These are phyloP conservation scores for Drosophila quadrilineata DNA, from an alignment of 1,140 invertebrate genomes.

Conservation along the genomic window DNA sequence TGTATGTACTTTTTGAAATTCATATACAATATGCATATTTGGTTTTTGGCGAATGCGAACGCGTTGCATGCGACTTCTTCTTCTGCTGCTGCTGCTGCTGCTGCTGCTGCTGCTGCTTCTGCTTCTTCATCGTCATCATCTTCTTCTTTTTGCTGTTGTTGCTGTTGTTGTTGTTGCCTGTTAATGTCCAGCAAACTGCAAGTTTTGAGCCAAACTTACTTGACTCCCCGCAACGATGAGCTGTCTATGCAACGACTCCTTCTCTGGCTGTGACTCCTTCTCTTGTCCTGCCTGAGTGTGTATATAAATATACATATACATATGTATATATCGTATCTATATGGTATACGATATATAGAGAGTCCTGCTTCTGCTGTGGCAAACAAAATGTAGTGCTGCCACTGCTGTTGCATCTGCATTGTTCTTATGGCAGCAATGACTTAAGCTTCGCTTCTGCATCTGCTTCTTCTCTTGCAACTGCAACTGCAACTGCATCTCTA, in stretches of 20 bases:
- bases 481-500: conserved; percentile 9
- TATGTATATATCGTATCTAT: conserved; percentile 64
- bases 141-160: no score
- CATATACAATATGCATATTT: conserved; percentile 73
- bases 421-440: no score
- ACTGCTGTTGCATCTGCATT: conserved; percentile 23
- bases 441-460: conserved; percentile 37
- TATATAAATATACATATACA: no score
- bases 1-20: conserved; percentile 44
- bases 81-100: conserved; percentile 13
- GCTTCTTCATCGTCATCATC: no score
- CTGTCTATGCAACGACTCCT: background rate
- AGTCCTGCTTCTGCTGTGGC: conserved; percentile 46
- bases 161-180: no score
- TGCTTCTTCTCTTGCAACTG: conserved; percentile 40
- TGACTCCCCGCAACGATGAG: no score
- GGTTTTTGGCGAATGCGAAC: conserved; percentile 28
- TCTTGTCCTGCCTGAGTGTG: no score
- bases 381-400: conserved; percentile 58
- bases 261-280: conserved; percentile 40
- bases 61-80: conserved; percentile 11
- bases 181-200: conserved; percentile 60
- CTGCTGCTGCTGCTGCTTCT: no score
- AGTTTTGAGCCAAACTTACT: conserved; percentile 60
- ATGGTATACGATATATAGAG: no score